Evolutionary conservation across 2,797 vertebrate genomes (phyloP).

Genomic region (Tympanoctomys barrerae): DNA sequence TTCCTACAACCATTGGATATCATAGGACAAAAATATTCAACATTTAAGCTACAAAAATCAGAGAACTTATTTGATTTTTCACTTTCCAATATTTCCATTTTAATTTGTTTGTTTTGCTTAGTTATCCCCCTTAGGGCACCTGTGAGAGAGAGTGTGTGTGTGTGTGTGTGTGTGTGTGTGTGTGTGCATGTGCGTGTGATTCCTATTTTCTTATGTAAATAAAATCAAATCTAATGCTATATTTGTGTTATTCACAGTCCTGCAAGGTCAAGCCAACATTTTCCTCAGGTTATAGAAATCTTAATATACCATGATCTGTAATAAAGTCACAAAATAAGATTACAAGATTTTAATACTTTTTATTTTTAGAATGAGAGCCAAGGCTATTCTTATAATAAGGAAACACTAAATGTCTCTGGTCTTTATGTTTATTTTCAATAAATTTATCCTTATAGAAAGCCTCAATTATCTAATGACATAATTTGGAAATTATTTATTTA

Average conservation of each 20-base stretch:
- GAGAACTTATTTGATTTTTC: neutral
- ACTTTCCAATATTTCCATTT: neutral
- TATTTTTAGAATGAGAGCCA: conserved; percentile 1
- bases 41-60: neutral
- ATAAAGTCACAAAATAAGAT: conserved; percentile 57
- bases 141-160: neutral
- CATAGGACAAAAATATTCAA: neutral
- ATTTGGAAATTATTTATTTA: conserved; percentile 81
- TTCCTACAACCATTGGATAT: neutral
- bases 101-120: neutral
- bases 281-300: conserved; percentile 16
- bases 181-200: neutral
- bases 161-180: neutral
- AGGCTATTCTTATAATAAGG: neutral
- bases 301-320: conserved; percentile 30
- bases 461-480: conserved; percentile 80
- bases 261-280: conserved; percentile 11
- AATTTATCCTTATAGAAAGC: conserved; percentile 66
- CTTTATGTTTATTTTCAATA: conserved; percentile 58
- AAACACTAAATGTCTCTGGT: conserved; percentile 65
- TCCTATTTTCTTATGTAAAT: conserved; percentile 13
- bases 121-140: neutral
- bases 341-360: conserved; percentile 31
- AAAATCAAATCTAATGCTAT: conserved; percentile 33
- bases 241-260: conserved; percentile 41